Evolutionary conservation across 1,140 invertebrate genomes (phyloP), one percentile per base, ranked within the genome.

Genomic region (Drosophila pruinosa): DNA sequence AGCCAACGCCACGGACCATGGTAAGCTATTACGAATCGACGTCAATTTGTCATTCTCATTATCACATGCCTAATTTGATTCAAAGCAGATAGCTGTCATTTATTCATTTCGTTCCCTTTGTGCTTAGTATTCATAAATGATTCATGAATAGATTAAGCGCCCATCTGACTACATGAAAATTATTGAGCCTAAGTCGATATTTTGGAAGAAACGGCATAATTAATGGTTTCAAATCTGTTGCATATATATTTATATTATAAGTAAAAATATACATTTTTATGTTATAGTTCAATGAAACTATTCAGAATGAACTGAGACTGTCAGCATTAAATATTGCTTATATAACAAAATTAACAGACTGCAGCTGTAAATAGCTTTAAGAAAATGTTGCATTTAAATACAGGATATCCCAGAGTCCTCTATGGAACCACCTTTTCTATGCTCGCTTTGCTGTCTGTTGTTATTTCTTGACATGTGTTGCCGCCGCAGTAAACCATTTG

Each of bases 381-480:
- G 6, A 31, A 31, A 28, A 28, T 28, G 8, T 28, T 28, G 8
- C 26, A 31, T 3, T 39, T 65, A 31, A 65, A 10, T 26, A 56
- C 17, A 22, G 65, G 43, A 41, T 57, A 47, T 19, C 17, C 24
- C 0, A 43, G 31, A 65, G 56, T 69, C 56, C 14, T 50, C 15
- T 31, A 22, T 12, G 21, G 8, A 10, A 19, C 10, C 8, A 8
- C 19, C 8, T 4, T 15, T 14, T 6, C 19, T 15, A 21, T 65
- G 50, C 45, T 52, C 28, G 31, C 53, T 65, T 50, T 50, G 14
- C 15, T 43, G 53, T 52, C 62, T 67, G 62, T 43, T 72, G 62
- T 72, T 64, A 72, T 65, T 64, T 62, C 56, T 68, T 71, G 71
- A 75, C 82, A 88, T 88, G 82, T 88, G 82, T 74, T 78, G 82